phyloP scores from a whole-genome alignment of 2,797 vertebrate species.

The Anabacerthia variegaticeps region DNA sequence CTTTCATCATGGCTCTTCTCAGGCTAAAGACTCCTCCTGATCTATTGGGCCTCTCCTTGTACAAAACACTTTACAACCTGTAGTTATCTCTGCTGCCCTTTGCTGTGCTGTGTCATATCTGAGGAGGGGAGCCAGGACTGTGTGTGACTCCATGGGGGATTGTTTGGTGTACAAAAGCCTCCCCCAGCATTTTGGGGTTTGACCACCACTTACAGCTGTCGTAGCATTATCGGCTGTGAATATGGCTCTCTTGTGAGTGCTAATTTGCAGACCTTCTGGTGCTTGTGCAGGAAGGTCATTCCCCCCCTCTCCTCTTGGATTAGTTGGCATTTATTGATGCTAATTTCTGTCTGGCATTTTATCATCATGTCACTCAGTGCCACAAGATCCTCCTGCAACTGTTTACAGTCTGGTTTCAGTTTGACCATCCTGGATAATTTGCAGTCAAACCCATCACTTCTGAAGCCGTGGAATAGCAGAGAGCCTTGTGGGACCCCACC shows the following conservation, averaged over 20 bases:
- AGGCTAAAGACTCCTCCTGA: not conserved
- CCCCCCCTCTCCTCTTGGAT: not conserved
- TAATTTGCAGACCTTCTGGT: not conserved
- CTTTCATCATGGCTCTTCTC: not conserved
- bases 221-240: not conserved
- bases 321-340: conserved; percentile 12
- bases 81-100: not conserved
- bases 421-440: not conserved
- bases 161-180: not conserved
- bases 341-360: conserved; percentile 23
- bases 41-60: not conserved
- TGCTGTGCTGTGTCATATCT: not conserved
- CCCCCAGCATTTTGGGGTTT: fast-evolving
- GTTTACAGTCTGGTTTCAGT: not conserved
- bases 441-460: not conserved
- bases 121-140: not conserved
- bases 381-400: not conserved
- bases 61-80: not conserved
- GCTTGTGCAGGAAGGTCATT: not conserved
- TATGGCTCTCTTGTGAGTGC: not conserved
- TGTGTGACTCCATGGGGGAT: not conserved
- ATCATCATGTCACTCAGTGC: not conserved
- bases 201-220: not conserved
- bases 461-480: fast-evolving
- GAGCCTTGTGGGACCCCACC: not conserved